These are phyloP conservation scores for Malthinus seriepunctatus DNA, from an alignment of 2,888 invertebrate species.

Conservation along the genomic window DNA sequence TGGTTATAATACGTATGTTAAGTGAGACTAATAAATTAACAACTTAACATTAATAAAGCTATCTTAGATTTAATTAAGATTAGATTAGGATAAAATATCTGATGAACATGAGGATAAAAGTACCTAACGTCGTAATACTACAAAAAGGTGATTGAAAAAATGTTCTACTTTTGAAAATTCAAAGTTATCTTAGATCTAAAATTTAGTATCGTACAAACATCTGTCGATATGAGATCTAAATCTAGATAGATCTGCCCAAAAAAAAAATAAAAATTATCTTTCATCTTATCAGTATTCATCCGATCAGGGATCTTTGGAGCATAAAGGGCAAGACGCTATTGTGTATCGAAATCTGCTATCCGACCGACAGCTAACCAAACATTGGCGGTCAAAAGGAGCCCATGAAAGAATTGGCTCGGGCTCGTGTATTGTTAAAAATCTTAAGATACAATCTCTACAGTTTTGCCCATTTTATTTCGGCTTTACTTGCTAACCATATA, in stretches of 20 bases:
- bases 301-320: constrained; percentile 39
- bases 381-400: constrained; percentile 64
- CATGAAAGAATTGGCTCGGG: constrained; percentile 51
- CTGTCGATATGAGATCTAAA: constrained; percentile 29
- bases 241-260: constrained; percentile 17
- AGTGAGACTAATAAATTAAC: background rate
- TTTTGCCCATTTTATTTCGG: constrained; percentile 46
- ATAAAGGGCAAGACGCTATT: constrained; percentile 44
- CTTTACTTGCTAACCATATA: constrained; percentile 52
- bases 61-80: constrained; percentile 27
- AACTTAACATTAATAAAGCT: constrained; percentile 15
- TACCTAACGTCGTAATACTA: constrained; percentile 4
- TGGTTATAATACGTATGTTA: background rate
- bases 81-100: constrained; percentile 9
- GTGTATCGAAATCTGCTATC: constrained; percentile 38
- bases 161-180: constrained; percentile 13
- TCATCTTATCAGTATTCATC: constrained; percentile 51
- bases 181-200: constrained; percentile 31
- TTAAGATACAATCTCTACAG: constrained; percentile 52
- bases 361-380: constrained; percentile 68
- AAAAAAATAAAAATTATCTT: constrained; percentile 29
- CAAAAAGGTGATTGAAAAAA: constrained; percentile 22
- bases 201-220: constrained; percentile 30
- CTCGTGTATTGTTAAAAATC: constrained; percentile 43
- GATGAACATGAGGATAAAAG: constrained; percentile 10